Base-by-base conservation (phyloP, 2,113 vertebrate species). In the Macquaria australasica region DNA sequence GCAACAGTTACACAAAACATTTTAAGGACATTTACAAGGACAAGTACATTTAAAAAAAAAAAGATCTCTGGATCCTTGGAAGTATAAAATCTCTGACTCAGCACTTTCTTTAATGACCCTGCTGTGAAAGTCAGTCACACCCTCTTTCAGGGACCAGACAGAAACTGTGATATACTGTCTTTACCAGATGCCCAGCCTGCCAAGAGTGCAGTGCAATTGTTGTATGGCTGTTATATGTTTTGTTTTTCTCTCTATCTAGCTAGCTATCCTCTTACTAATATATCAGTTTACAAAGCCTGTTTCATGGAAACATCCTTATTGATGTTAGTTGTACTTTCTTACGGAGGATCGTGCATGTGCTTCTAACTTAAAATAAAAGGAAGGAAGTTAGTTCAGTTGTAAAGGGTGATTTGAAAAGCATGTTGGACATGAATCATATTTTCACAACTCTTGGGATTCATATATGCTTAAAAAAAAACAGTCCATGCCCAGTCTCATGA, bases 41-140 rank as follows among this genome's bases (percentile, higher is more conserved):
- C 14, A 21, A 64, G 50, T 51, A 25, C 55, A 25, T 43, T 87
- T 72, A 3, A 4, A 34, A 34, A 34, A n/a, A n/a, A 63, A 77
- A 58, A 20, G 4, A 63, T 21, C 8, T 18, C 16, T 48, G 60
- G 23, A 76, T 41, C 45, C 10, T 64, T 83, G 43, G 21, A 83
- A 39, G 15, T 25, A 25, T 59, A 23, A 48, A 43, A 71, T 67
- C n/a, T 45, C 78, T 72, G 73, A 83, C 78, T 78, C 70, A 55
- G 63, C 55, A 39, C 48, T 78, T 84, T 37, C 4, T 28, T 69
- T 23, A 34, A 72, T 31, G 50, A n/a, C 28, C 39, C 37, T 37
- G 11, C 43, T 58, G 18, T 62, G n/a, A 67, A 73, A 71, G 11
- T 59, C 70, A 39, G 34, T n/a, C 75, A 45, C 25, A 37, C 43